Evolutionary conservation across 2,888 invertebrate genomes (phyloP), one percentile per base, ranked within the genome.

Genomic region (Geotrupes spiniger): DNA sequence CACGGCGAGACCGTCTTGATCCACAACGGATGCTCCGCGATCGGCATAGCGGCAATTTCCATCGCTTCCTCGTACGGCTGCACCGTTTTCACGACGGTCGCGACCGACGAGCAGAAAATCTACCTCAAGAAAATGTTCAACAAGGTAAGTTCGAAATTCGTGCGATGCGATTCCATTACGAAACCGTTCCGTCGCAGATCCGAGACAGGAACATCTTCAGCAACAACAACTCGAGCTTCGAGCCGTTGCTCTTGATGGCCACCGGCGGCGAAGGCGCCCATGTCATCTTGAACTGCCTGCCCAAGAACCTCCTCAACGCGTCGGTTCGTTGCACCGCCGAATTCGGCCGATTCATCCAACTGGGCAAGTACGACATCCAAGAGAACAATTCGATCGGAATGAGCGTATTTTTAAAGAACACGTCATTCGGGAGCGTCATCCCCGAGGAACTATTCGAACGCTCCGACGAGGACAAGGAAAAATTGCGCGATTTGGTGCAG

Each of bases 261-360:
- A 96, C 96, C 0, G 79, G 85, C 11, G 96, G 97, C 9, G 78
- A 78, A 59, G 95, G 96, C 31, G 96, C 96, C 0, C 89, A 98
- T 63, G 76, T 96, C 45, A 89, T 97, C 17, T 73, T 93, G 8
- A 98, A 98, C 71, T 92, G 92, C 0, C 74, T 97, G 31, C 83
- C 95, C 1, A 95, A 92, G 61, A 93, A 93, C 36, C 91, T 95
- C 67, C 76, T 97, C 1, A 80, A 83, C 64, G 87, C 82, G 0
- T 82, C 84, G 0, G 70, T 84, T 0, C 74, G 82, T 2, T 85
- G 85, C 56, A 67, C 85, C 11, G 81, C 76, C 0, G 61, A 65
- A 4, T 76, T 76, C 8, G 85, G 92, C 6, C 76, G 85, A 52
- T 91, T 92, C 68, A 71, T 92, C 37, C 92, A 93, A 73, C 88